A percentile compares a stretch with the other conserved stretches of the same genome.
Evolutionary conservation across 2,888 invertebrate species (phyloP).

Genomic region (Argyresthia goedartella): DNA sequence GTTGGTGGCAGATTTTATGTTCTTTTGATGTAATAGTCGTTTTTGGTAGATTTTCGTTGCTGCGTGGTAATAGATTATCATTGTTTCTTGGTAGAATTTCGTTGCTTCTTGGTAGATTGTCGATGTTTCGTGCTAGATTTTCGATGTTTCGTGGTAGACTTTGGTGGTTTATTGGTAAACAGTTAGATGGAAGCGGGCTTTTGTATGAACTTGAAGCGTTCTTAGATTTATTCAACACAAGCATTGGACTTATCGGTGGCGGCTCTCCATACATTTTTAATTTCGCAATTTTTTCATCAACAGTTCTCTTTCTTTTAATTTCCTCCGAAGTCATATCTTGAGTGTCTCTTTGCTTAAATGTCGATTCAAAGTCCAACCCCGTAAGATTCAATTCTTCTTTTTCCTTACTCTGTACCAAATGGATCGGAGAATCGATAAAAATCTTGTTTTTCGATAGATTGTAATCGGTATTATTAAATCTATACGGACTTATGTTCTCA

Average conservation of each 20-base stretch:
- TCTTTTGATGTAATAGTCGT: too few relatives aligned
- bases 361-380: conserved; percentile 56
- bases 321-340: conserved; percentile 34
- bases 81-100: too few relatives aligned
- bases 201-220: conserved; percentile 45
- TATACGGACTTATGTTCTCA: conserved; percentile 47
- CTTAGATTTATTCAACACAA: conserved; percentile 43
- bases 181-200: conserved; percentile 32
- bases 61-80: too few relatives aligned
- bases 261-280: conserved; percentile 68
- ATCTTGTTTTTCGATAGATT: conserved; percentile 36
- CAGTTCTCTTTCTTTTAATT: conserved; percentile 33
- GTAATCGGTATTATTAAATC: conserved; percentile 31
- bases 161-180: background rate
- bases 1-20: too few relatives aligned
- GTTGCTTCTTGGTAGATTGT: too few relatives aligned
- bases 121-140: background rate
- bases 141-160: background rate
- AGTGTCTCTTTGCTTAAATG: conserved; percentile 40
- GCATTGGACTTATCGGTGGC: conserved; percentile 63
- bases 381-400: conserved; percentile 38
- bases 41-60: too few relatives aligned
- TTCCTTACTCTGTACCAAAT: conserved; percentile 13
- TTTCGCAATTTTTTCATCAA: conserved; percentile 55
- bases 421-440: conserved; percentile 40